These are phyloP conservation scores for Arvicola amphibius DNA, from an alignment of 2,797 vertebrate genomes.

Conservation along the genomic window DNA sequence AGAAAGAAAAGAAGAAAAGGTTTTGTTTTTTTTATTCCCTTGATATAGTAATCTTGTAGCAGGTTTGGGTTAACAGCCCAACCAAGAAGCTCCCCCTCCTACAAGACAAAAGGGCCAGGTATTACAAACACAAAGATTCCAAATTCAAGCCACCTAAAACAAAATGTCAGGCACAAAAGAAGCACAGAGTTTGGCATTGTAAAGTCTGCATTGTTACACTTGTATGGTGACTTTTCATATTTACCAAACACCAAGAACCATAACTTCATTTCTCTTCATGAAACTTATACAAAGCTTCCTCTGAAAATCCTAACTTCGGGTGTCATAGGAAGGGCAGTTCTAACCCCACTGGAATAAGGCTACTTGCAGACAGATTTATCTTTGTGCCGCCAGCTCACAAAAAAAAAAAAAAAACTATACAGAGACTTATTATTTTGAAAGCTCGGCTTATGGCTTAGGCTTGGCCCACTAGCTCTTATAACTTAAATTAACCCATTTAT, in stretches of 20 bases:
- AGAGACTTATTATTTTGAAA: not conserved
- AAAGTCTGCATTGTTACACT: not conserved
- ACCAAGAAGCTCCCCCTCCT: not conserved
- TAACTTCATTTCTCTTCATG: not conserved
- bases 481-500: not conserved
- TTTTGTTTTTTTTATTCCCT: not conserved
- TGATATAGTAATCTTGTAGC: not conserved
- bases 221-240: not conserved
- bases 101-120: not conserved
- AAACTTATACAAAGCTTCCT: not conserved
- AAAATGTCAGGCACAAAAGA: not conserved
- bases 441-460: not conserved
- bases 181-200: accelerated
- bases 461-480: not conserved
- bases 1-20: not conserved
- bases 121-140: not conserved
- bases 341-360: not conserved
- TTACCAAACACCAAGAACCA: conserved; percentile 8
- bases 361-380: not conserved
- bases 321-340: not conserved
- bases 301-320: conserved; percentile 27
- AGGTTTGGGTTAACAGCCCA: not conserved
- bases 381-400: not conserved
- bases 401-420: not conserved
- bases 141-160: not conserved